Conservation (phyloP, 2,113 vertebrate genomes). For the Paradisaea rubra region DNA sequence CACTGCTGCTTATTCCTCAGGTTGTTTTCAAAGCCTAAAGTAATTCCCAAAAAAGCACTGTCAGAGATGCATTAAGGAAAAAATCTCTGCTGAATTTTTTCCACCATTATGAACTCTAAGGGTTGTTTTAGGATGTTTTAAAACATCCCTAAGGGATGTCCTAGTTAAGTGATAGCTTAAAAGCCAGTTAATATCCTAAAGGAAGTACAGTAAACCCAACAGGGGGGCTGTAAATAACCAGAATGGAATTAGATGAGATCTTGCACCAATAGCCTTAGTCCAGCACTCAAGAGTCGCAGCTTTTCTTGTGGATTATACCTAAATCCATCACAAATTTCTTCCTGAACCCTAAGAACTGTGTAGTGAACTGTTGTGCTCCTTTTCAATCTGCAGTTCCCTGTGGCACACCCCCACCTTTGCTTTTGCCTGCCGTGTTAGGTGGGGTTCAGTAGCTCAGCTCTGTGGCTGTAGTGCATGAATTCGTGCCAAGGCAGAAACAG, state of each 20-base stretch:
- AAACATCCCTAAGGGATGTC: neutral
- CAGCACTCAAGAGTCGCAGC: neutral
- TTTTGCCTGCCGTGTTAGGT: neutral
- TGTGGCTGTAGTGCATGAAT: neutral
- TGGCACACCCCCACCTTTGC: neutral
- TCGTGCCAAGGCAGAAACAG: neutral
- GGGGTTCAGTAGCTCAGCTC: neutral
- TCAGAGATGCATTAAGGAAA: neutral
- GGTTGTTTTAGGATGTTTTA: neutral
- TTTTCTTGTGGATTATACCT: neutral
- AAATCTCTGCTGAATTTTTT: neutral
- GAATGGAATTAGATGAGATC: neutral
- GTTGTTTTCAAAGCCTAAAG: constrained; percentile 11
- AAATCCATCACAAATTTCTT: neutral
- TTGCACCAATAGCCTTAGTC: neutral
- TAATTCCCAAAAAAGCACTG: neutral
- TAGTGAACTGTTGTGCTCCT: neutral
- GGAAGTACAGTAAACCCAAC: neutral
- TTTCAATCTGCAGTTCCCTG: neutral
- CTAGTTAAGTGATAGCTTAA: neutral
- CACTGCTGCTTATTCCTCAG: neutral
- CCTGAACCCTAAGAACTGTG: neutral
- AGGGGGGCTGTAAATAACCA: neutral
- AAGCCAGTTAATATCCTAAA: neutral
- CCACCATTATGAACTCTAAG: neutral